Evolutionary conservation across 1,140 invertebrate genomes (phyloP).

Genomic region (Aphis gossypii): DNA sequence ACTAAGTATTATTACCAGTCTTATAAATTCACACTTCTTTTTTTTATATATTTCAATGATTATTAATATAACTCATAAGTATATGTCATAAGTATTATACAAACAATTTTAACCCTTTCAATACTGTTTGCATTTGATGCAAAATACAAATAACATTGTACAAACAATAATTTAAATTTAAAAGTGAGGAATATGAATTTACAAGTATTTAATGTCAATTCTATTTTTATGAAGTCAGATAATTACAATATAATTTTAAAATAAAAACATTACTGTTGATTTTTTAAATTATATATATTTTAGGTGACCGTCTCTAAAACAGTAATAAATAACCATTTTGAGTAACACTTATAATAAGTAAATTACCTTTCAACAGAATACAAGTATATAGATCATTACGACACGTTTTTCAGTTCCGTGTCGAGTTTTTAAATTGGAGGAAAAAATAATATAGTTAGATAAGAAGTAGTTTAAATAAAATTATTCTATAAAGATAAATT

Average conservation of each 20-base stretch:
- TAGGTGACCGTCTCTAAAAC: not conserved
- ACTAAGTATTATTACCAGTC: too few relatives aligned
- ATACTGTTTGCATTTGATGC: too few relatives aligned
- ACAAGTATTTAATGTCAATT: not conserved
- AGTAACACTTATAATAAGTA: not conserved
- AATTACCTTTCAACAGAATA: not conserved
- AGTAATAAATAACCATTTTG: not conserved
- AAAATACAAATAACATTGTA: not conserved
- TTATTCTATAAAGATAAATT: not conserved
- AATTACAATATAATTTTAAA: not conserved
- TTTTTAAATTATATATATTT: not conserved
- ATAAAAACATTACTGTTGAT: not conserved
- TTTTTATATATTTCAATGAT: too few relatives aligned
- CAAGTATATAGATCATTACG: not conserved
- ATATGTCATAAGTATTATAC: too few relatives aligned
- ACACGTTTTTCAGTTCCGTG: not conserved
- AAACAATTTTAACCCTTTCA: too few relatives aligned
- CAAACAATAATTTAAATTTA: not conserved
- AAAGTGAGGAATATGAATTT: not conserved
- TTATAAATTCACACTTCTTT: too few relatives aligned
- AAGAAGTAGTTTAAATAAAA: not conserved
- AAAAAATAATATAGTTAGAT: not conserved
- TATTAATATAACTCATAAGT: too few relatives aligned
- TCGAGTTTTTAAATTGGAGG: not conserved
- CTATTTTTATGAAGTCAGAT: not conserved